Evolutionary conservation across 2,888 invertebrate species (phyloP), one percentile per base, ranked within the genome.

Genomic region (Tinea semifulvella): DNA sequence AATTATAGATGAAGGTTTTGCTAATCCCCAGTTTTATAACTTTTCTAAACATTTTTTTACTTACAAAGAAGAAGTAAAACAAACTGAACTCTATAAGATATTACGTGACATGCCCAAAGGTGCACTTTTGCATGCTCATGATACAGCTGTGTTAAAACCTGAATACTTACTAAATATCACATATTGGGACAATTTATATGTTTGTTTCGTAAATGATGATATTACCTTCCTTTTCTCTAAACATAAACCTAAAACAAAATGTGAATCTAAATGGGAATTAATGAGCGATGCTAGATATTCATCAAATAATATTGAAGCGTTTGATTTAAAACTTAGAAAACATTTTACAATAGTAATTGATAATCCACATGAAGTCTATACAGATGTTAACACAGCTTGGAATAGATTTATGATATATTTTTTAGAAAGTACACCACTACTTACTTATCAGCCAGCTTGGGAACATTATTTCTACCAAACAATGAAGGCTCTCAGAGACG

Each of bases 51-150:
- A 89, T 62, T 88, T 92, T 53, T 86, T 91, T 52, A 69, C 82
- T 6, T 85, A 86, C 0, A 84, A 85, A 51, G 64, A 81, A 1
- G 62, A 70, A 14, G 84, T 92, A 1, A 84, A 85, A 11, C 56
- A 72, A 0, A 88, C 88, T 0, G 63, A 82, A 14, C 76, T 92
- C 0, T 92, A 85, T 57, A 65, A 85, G 51, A 60, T 90, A 1
- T 83, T 93, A 1, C 69, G 83, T 46, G 61, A 61, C 26, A 85
- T 93, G 84, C 93, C 93, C 0, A 93, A 93, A 68, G 93, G 91
- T 0, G 88, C 84, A 0, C 79, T 87, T 0, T 66, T 91, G 1
- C 92, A 91, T 55, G 84, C 83, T 0, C 91, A 91, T 52, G 85
- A 89, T 50, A 85, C 86, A 0, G 87, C 85, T 0, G 56, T 88